A percentile compares a stretch with the other conserved stretches of the same genome.
These are phyloP conservation scores for Iphiclides podalirius DNA, from an alignment of 2,888 invertebrate genomes.

Conservation along the genomic window DNA sequence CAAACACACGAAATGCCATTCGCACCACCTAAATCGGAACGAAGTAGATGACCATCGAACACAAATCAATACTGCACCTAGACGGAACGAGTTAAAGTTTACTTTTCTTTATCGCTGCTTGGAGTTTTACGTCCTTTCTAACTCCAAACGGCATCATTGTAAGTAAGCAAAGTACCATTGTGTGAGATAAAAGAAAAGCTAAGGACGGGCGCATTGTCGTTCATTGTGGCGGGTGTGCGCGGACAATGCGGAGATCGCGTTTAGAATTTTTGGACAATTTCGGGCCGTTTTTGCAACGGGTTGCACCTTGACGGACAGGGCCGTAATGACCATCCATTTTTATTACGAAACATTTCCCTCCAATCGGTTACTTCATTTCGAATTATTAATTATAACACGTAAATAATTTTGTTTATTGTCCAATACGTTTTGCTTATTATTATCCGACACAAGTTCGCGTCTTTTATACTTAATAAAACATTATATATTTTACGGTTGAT, in stretches of 20 bases:
- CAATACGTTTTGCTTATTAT: too few relatives aligned
- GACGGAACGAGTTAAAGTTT: constrained; percentile 15
- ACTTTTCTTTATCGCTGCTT: constrained; percentile 29
- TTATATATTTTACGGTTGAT: too few relatives aligned
- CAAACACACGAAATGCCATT: constrained; percentile 73
- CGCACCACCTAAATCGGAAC: constrained; percentile 34
- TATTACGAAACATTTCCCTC: not conserved
- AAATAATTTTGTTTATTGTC: too few relatives aligned
- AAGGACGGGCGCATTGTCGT: constrained; percentile 71
- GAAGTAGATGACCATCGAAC: constrained; percentile 23
- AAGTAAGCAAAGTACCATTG: constrained; percentile 71
- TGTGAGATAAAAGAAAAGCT: constrained; percentile 72
- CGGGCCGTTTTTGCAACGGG: constrained; percentile 74
- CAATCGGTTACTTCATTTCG: too few relatives aligned
- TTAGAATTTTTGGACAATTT: constrained; percentile 77
- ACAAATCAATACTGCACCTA: constrained; percentile 18
- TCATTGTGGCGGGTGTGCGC: constrained; percentile 75
- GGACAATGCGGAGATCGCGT: constrained; percentile 70
- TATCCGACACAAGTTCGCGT: too few relatives aligned
- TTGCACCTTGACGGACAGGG: constrained; percentile 71
- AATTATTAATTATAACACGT: too few relatives aligned
- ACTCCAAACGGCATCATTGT: constrained; percentile 44
- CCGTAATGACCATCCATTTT: constrained; percentile 35
- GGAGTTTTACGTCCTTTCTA: too few relatives aligned
- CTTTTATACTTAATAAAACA: too few relatives aligned